phyloP scores from a whole-genome alignment of 2,888 invertebrate genomes.

The Eupithecia insigniata region DNA sequence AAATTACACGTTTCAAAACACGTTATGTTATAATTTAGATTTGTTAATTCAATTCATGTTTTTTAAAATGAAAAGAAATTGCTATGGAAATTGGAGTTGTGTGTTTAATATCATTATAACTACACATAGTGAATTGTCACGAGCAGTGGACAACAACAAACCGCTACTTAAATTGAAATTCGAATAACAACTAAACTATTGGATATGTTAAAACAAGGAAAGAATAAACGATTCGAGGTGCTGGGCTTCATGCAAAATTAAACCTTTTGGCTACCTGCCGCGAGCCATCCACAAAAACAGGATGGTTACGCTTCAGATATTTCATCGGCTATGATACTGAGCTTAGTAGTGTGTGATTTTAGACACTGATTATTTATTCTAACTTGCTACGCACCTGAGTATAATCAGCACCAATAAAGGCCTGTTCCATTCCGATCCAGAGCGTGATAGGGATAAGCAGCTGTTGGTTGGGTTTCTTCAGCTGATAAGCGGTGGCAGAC shows the following conservation, averaged over 20 bases:
- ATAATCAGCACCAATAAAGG: slow-evolving; percentile 96
- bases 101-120: neutral
- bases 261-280: neutral
- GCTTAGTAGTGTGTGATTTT: neutral
- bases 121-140: neutral
- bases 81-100: neutral
- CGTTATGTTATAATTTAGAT: neutral
- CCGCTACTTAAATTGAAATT: neutral
- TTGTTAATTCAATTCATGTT: neutral
- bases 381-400: slow-evolving; percentile 85
- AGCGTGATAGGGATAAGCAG: slow-evolving; percentile 97
- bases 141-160: neutral
- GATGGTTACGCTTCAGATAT: neutral
- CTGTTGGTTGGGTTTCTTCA: slow-evolving; percentile 95
- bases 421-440: slow-evolving; percentile 99
- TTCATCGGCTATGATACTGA: neutral
- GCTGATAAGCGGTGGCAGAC: slow-evolving; percentile 94
- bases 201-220: neutral
- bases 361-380: neutral
- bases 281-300: slow-evolving; percentile 5
- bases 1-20: neutral
- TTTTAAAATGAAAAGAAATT: neutral
- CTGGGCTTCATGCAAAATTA: neutral
- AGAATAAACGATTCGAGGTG: slow-evolving; percentile 1
- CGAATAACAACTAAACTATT: neutral